Evolutionary conservation across 2,113 vertebrate genomes (phyloP), one percentile per base, ranked within the genome.

Genomic region (Myocastor coypus): DNA sequence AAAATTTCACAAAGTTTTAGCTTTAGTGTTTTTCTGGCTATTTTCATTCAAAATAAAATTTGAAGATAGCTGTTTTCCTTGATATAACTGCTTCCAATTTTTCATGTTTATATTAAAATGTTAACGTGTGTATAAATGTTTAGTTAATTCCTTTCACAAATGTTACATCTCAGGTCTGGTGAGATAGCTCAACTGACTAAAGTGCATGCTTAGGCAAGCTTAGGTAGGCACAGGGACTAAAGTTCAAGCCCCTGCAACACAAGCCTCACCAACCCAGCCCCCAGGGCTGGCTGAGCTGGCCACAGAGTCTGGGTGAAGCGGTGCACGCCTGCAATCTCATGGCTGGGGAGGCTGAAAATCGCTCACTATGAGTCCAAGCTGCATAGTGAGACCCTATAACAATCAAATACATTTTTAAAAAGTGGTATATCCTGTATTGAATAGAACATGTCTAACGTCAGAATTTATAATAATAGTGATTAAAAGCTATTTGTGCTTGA

Each of bases 41-140:
- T 34, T 83, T 83, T 24, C 75, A n/a, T 95, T 85, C 28, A 90
- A 28, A 92, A 75, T 90, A 28, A 32, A 83, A 52, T 87, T 14
- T 85, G 66, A 92, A 52, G 1, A n/a, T 32, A 34, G 1, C 8
- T 86, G 30, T 28, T 83, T 0, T 61, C 24, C 42, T 75, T 1
- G 37, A n/a, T 46, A 28, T 34, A 52, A 0, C 37, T 71, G 28
- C 40, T 77, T 66, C 86, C 66, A 20, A 19, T 30, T 30, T 42
- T 66, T 40, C 85, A 10, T 30, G 59, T 63, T 88, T 92, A 84
- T 46, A 77, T 63, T 61, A 90, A 63, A 57, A 57, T 57, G 14
- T 17, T 10, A 94, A 83, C 86, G 46, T 46, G 46, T 16, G 19
- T 13, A 19, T 64, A 42, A 81, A 1, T 37, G 6, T 71, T 37